These are phyloP conservation scores for Girardinus metallicus DNA, from an alignment of 2,797 vertebrate species.

Conservation along the genomic window DNA sequence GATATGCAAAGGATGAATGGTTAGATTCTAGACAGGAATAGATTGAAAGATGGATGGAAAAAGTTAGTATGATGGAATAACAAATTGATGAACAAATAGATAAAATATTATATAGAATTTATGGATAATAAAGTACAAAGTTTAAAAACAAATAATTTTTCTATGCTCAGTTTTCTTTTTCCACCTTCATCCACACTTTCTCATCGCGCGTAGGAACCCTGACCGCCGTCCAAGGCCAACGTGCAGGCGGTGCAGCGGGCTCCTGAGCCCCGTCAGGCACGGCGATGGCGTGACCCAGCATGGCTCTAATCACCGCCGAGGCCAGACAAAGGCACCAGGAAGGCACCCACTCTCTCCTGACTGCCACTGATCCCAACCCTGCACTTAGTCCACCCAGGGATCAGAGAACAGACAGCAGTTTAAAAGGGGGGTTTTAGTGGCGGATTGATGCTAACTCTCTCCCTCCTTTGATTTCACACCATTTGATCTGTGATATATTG, in stretches of 20 bases:
- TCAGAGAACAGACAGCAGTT: constrained; percentile 76
- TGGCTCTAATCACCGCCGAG: constrained; percentile 76
- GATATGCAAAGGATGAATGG: background rate
- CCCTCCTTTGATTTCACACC: constrained; percentile 78
- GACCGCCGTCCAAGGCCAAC: constrained; percentile 17
- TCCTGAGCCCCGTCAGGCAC: constrained; percentile 33
- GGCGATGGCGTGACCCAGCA: constrained; percentile 64
- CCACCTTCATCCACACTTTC: background rate
- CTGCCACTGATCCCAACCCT: constrained; percentile 64
- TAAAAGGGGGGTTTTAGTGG: constrained; percentile 69
- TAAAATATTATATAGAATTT: background rate
- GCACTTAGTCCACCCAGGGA: constrained; percentile 69
- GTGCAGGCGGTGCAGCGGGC: constrained; percentile 15
- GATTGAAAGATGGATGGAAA: background rate
- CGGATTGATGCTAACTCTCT: constrained; percentile 80
- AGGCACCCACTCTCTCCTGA: constrained; percentile 74
- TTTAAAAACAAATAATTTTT: background rate
- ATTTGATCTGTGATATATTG: constrained; percentile 85
- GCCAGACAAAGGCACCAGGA: constrained; percentile 78
- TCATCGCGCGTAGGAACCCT: background rate
- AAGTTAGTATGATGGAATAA: background rate
- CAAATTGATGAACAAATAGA: background rate
- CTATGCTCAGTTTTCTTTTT: background rate
- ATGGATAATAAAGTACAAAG: background rate
- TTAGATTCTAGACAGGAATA: background rate